Evolutionary conservation across 2,797 vertebrate genomes (phyloP).

Genomic region (Epinephelus coioides): DNA sequence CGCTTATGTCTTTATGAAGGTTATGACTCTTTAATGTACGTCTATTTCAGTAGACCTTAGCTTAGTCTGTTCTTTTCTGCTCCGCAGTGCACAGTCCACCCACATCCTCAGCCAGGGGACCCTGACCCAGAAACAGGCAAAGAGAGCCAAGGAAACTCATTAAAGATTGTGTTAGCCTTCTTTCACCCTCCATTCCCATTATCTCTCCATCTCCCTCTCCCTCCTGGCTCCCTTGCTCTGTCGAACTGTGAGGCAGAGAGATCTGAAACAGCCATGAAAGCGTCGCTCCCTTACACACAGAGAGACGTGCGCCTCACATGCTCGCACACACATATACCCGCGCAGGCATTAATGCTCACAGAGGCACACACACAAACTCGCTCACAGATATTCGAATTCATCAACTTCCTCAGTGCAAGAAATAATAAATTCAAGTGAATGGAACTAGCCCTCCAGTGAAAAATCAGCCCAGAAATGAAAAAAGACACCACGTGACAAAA

Average conservation of each 20-base stretch:
- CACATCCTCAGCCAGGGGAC: slow-evolving; percentile 78
- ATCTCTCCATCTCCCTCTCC: slow-evolving; percentile 77
- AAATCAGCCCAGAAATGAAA: slow-evolving; percentile 65
- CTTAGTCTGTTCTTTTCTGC: slow-evolving; percentile 56
- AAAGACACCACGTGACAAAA: slow-evolving; percentile 71
- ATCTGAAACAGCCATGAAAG: slow-evolving; percentile 83
- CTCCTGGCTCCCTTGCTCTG: slow-evolving; percentile 71
- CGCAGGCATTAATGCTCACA: slow-evolving; percentile 28
- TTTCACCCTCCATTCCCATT: slow-evolving; percentile 78
- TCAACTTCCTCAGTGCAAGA: slow-evolving; percentile 72
- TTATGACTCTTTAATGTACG: slow-evolving; percentile 70
- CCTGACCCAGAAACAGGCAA: slow-evolving; percentile 84
- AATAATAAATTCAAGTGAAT: slow-evolving; percentile 79
- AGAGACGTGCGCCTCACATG: slow-evolving; percentile 27
- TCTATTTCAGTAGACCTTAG: slow-evolving; percentile 61
- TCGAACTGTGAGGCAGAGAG: slow-evolving; percentile 75
- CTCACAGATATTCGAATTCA: slow-evolving; percentile 74
- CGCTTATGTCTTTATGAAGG: slow-evolving; percentile 49
- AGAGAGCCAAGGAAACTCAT: slow-evolving; percentile 81
- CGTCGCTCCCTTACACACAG: slow-evolving; percentile 55
- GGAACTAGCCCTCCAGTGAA: slow-evolving; percentile 72
- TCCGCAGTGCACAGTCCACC: slow-evolving; percentile 73
- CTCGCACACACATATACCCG: slow-evolving; percentile 32
- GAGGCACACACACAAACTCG: slow-evolving; percentile 52
- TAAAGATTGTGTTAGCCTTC: slow-evolving; percentile 79